Evolutionary conservation across 2,888 invertebrate species (phyloP), one percentile per base, ranked within the genome.

Genomic region (Thymelicus acteon): DNA sequence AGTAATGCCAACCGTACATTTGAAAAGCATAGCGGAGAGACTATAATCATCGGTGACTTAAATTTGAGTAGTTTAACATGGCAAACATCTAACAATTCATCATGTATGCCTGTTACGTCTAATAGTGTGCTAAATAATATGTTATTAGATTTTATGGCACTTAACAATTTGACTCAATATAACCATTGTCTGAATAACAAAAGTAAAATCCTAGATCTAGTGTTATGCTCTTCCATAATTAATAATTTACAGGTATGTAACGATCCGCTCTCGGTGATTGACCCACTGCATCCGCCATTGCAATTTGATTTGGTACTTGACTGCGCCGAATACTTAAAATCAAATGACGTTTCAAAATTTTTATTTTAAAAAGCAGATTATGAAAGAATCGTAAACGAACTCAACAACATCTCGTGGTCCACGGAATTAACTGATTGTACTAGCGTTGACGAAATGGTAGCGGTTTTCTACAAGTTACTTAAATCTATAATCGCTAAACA

Each of bases 321-420:
- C 7, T 15, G 10, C 8, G 6, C n/a, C 15, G 40, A 60, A 49
- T 8, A 12, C 12, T 37, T 69, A 8, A 7, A 13, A 37, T 6
- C 57, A 6, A 48, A 13, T 2, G 2, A 40, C 10, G 47, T 44
- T 10, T 2, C 54, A 13, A 69, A 15, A 49, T 62, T 62, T 31
- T 44, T 48, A 39, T 74, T 73, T 40, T 60, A 67, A 7, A 73
- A 71, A 60, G 73, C 73, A 7, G 73, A 76, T 47, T 75, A 73
- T 39, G 47, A 54, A 0, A 63, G 49, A 49, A 63, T 63, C 10
- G 24, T 49, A 13, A 2, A 15, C 0, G 63, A 63, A 3, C n/a
- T 63, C 2, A 48, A 63, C 8, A 49, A 15, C 1, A n/a, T 63
- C 12, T 6, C n/a, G 3, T 63, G 63, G 63, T 24, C 4, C 7